Base-by-base conservation (phyloP, 2,797 vertebrate genomes). In the Xerus rutilus region DNA sequence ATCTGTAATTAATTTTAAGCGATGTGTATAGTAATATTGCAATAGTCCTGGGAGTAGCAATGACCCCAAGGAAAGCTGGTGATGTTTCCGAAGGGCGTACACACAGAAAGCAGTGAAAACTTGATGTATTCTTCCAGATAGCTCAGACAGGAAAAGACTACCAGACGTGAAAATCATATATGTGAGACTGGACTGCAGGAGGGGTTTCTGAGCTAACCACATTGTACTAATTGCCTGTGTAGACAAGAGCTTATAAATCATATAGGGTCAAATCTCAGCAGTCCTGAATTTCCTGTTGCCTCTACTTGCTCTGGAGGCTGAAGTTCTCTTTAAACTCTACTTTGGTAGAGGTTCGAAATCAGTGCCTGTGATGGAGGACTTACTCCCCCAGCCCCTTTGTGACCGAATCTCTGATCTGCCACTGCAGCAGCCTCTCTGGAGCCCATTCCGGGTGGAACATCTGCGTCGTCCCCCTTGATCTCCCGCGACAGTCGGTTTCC, bases 51-150 rank as follows among this genome's bases (percentile, higher is more conserved):
- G 39, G 32, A 73, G 64, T 49, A 83, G 21, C 30, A 74, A 39
- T 28, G 72, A 32, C 52, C 13, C 62, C 52, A n/a, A 15, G 30
- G 86, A 84, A n/a, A 74, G 65, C 32, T 18, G 23, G 5, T 78
- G 57, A 35, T 15, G 7, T n/a, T 49, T 78, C 28, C 35, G 43
- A 0, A 3, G 39, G 45, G 64, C n/a, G 76, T 85, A 21, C 9
- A 70, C 17, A 25, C 12, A 32, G 54, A 69, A 12, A 59, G 28
- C 21, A 88, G 2, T 17, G 39, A 69, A 49, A 83, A 85, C 9
- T 23, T 0, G 0, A 65, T 4, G 30, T 14, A n/a, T 11, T 77
- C 21, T 73, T 88, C 49, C 0, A 0, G 49, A 17, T 14, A n/a
- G 10, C 18, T 81, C 54, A 73, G 35, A 52, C 13, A 39, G 14